Conservation (phyloP, 2,113 vertebrate genomes). For the Amazona vittata region DNA sequence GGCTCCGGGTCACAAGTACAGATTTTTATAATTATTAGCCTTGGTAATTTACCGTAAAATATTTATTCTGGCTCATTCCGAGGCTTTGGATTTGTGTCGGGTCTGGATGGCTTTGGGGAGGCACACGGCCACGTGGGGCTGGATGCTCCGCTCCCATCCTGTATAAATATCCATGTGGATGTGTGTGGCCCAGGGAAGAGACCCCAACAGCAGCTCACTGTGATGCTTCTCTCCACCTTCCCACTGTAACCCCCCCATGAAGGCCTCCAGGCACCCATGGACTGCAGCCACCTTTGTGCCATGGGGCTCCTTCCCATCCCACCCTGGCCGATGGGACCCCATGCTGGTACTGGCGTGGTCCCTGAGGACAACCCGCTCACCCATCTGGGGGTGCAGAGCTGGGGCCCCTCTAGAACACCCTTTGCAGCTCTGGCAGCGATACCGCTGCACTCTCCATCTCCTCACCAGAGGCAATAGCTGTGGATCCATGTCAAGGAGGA, state of each 20-base stretch:
- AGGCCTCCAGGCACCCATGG: neutral
- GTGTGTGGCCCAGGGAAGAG: slow-evolving; percentile 3
- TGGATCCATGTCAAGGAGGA: neutral
- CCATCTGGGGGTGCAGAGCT: neutral
- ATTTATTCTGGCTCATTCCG: slow-evolving; percentile 66
- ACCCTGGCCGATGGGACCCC: neutral
- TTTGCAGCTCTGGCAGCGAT: neutral
- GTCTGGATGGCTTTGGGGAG: neutral
- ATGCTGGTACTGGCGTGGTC: fast-evolving
- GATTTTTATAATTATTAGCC: slow-evolving; percentile 71
- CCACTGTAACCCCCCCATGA: fast-evolving
- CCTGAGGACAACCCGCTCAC: neutral
- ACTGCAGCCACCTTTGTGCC: neutral
- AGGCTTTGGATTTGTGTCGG: slow-evolving; percentile 26
- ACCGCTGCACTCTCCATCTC: no score
- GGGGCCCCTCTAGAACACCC: neutral
- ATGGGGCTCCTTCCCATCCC: neutral
- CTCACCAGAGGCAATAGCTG: neutral
- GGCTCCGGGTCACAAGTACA: slow-evolving; percentile 47
- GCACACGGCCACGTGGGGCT: neutral
- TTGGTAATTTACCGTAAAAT: slow-evolving; percentile 66
- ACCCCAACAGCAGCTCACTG: fast-evolving
- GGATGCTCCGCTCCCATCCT: neutral
- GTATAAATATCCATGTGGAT: neutral
- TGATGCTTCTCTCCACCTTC: fast-evolving